Percentiles rank a stretch among this genome's conserved stretches.
Conservation (phyloP, 2,113 vertebrate species). For the Puma concolor region DNA sequence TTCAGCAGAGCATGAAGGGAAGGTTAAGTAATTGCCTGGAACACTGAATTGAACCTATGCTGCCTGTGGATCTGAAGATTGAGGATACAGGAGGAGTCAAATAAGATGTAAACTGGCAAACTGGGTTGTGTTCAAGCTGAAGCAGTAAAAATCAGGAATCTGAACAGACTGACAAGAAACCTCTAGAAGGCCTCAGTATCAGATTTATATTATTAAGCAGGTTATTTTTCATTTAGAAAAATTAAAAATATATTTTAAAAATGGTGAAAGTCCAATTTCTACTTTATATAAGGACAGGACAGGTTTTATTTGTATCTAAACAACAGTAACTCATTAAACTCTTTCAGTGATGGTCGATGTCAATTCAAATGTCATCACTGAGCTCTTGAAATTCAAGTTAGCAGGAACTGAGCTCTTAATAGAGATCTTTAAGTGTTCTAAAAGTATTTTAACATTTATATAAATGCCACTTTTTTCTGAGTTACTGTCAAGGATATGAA, state of each 20-base stretch:
- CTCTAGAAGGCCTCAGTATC: background rate
- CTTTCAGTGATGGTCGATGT: background rate
- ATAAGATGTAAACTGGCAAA: background rate
- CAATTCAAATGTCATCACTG: background rate
- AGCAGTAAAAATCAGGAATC: background rate
- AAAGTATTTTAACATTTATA: constrained; percentile 41
- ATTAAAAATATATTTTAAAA: background rate
- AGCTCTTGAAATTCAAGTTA: constrained; percentile 8
- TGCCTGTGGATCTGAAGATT: background rate
- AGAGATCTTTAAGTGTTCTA: background rate
- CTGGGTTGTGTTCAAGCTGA: background rate
- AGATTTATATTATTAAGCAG: background rate
- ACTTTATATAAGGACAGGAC: background rate
- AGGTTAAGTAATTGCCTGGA: background rate
- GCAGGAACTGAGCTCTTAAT: background rate
- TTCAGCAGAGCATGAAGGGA: background rate
- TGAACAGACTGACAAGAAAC: background rate
- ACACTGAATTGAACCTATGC: background rate
- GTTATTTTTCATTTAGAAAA: background rate
- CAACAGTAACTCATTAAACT: background rate
- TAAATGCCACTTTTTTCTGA: background rate
- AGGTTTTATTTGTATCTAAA: background rate
- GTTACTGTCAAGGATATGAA: background rate
- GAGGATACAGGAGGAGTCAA: background rate
- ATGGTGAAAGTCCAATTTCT: background rate